Evolutionary conservation across 2,113 vertebrate genomes (phyloP).

Genomic region (Notothenia coriiceps): DNA sequence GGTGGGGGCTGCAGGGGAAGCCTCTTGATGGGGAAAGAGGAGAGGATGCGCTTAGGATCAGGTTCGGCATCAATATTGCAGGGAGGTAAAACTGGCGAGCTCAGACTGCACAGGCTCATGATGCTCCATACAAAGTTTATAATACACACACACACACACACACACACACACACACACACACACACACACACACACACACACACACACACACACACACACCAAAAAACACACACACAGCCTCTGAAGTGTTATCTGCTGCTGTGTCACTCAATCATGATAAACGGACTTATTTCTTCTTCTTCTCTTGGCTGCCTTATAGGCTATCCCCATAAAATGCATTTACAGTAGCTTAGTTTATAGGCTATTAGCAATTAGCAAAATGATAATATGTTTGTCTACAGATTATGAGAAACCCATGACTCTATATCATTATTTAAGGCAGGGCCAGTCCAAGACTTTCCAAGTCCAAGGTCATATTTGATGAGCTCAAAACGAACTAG

Average conservation of each 20-base stretch:
- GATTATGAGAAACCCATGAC: not conserved
- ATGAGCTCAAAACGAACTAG: no score
- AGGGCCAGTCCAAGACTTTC: slow-evolving; percentile 5
- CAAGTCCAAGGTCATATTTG: not conserved
- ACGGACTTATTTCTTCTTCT: not conserved
- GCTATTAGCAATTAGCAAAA: not conserved
- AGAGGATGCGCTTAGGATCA: slow-evolving; percentile 77
- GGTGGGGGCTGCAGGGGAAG: slow-evolving; percentile 74
- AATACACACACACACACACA: not conserved
- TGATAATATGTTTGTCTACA: not conserved
- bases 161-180: not conserved
- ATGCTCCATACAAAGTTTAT: slow-evolving; percentile 12
- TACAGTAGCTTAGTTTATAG: no score
- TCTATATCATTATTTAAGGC: not conserved
- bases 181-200: not conserved
- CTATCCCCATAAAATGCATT: no score
- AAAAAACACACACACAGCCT: not conserved
- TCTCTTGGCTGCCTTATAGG: not conserved
- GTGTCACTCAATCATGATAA: not conserved
- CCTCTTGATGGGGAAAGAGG: slow-evolving; percentile 81
- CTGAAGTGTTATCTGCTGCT: not conserved
- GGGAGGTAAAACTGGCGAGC: slow-evolving; percentile 67
- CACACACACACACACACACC: slow-evolving; percentile 4
- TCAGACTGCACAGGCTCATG: slow-evolving; percentile 40
- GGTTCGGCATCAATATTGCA: slow-evolving; percentile 86